Percentiles rank a stretch among this genome's conserved stretches.
These are phyloP conservation scores for Apeltes quadracus DNA, from an alignment of 2,113 vertebrate genomes.

Conservation along the genomic window DNA sequence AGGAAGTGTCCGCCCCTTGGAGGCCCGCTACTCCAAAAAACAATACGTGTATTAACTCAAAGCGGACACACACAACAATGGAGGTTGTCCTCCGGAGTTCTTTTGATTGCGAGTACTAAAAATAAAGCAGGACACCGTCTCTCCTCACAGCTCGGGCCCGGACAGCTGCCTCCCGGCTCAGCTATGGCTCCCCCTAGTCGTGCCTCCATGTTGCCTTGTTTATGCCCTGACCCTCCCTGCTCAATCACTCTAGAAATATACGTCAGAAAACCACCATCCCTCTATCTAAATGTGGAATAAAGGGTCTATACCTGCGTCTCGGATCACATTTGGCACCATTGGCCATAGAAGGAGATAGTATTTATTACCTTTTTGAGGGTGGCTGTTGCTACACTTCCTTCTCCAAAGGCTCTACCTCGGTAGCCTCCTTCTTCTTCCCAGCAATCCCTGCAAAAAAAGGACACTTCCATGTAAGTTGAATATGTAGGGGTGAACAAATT, in stretches of 20 bases:
- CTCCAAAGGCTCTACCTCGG: conserved; percentile 71
- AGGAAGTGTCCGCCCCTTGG: conserved; percentile 40
- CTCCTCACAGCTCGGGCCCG: conserved; percentile 24
- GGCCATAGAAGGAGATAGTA: conserved; percentile 36
- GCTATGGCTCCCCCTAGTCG: conserved; percentile 83
- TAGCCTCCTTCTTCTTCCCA: conserved; percentile 84
- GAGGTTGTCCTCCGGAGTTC: conserved; percentile 36
- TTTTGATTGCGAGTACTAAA: conserved; percentile 52
- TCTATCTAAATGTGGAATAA: conserved; percentile 25
- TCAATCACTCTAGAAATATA: conserved; percentile 35
- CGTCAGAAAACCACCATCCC: conserved; percentile 55
- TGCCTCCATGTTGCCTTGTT: conserved; percentile 76
- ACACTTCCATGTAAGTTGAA: conserved; percentile 81
- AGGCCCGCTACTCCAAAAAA: conserved; percentile 25
- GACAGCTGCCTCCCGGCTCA: conserved; percentile 32
- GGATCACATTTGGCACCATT: conserved; percentile 46
- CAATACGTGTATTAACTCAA: conserved; percentile 26
- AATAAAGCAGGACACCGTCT: conserved; percentile 22
- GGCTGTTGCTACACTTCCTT: conserved; percentile 40
- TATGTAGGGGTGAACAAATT: conserved; percentile 80
- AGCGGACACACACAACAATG: conserved; percentile 39
- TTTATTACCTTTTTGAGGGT: conserved; percentile 77
- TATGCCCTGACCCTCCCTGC: conserved; percentile 67
- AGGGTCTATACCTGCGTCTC: conserved; percentile 27
- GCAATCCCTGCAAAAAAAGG: conserved; percentile 85